Evolutionary conservation across 2,113 vertebrate species (phyloP), one percentile per base, ranked within the genome.

Genomic region (Anolis carolinensis): DNA sequence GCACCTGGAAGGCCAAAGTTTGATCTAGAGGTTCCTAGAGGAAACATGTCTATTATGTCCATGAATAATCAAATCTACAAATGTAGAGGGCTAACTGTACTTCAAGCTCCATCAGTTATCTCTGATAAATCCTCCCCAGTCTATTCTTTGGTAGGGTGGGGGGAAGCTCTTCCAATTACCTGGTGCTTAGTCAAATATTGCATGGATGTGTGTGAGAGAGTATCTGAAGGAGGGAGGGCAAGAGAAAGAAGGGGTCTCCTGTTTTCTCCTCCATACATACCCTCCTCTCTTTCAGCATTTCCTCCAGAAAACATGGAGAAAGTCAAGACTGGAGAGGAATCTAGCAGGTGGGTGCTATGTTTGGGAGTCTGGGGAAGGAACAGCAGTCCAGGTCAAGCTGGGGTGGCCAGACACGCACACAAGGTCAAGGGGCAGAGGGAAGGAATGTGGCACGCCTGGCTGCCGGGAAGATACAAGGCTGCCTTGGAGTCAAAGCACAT

Each of bases 301-400:
- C 30, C 34, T 10, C 59, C 78, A 20, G 70, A 74, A 65, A 63
- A 13, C 10, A 4, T 20, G 39, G 79, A 75, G 84, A 85, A 86
- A 59, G 55, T 59, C 55, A 14, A 59, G 55, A 14, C 55, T 74
- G 23, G 59, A 48, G 32, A 81, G 44, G 71, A 81, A 86, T 86
- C 70, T 86, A 68, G 78, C 85, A 55, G 25, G 27, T 20, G 48
- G n/a, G 79, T 81, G 71, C 44, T 65, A 81, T 81, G 44, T 86
- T 81, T 86, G 85, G 32, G 32, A 75, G 32, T 75, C 59, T 65
- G 78, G n/a, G 78, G 20, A 36, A 74, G 55, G 71, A 36, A 63
- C 59, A 30, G 1, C 59, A 67, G 44, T 30, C 59, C 21, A 30
- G 23, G 59, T 34, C 71, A 81, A 81, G 74, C 30, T 30, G 59